Percentiles rank a stretch among this genome's conserved stretches.
Conservation (phyloP, 2,888 invertebrate genomes). For the Ceriagrion tenellum region DNA sequence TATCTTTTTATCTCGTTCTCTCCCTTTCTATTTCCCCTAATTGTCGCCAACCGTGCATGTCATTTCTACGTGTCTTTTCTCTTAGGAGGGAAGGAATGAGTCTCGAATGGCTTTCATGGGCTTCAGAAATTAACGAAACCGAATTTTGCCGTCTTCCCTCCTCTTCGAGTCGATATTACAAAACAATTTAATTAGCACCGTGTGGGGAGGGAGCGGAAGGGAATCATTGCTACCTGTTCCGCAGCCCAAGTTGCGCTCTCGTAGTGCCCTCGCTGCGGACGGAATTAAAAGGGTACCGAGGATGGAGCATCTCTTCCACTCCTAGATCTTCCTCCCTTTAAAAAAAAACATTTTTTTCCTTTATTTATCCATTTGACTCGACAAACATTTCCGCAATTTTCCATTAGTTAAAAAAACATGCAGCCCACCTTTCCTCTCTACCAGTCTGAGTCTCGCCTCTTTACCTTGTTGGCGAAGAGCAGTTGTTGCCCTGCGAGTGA, state of each 20-base stretch:
- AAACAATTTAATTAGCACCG: neutral
- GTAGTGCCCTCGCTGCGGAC: neutral
- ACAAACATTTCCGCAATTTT: slow-evolving; percentile 1
- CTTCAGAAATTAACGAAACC: too few relatives aligned
- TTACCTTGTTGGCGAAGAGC: neutral
- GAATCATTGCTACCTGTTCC: neutral
- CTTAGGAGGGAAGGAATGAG: too few relatives aligned
- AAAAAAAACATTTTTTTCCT: too few relatives aligned
- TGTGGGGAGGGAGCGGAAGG: neutral
- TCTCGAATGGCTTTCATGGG: too few relatives aligned
- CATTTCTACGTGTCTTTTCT: too few relatives aligned
- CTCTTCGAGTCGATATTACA: neutral
- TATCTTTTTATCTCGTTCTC: too few relatives aligned
- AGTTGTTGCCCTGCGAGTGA: neutral
- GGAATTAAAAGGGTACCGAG: neutral
- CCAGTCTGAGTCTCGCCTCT: too few relatives aligned
- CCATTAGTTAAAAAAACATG: slow-evolving; percentile 18
- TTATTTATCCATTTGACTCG: neutral
- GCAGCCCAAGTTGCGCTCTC: neutral
- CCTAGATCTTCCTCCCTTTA: too few relatives aligned
- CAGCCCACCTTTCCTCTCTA: neutral
- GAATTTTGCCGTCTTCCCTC: too few relatives aligned
- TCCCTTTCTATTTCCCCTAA: too few relatives aligned
- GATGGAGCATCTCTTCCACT: neutral
- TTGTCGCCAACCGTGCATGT: too few relatives aligned